Evolutionary conservation across 64 coral and sea anemone genomes (phyloP), one percentile per base, ranked within the genome.

Genomic region (Pocillopora damicornis): DNA sequence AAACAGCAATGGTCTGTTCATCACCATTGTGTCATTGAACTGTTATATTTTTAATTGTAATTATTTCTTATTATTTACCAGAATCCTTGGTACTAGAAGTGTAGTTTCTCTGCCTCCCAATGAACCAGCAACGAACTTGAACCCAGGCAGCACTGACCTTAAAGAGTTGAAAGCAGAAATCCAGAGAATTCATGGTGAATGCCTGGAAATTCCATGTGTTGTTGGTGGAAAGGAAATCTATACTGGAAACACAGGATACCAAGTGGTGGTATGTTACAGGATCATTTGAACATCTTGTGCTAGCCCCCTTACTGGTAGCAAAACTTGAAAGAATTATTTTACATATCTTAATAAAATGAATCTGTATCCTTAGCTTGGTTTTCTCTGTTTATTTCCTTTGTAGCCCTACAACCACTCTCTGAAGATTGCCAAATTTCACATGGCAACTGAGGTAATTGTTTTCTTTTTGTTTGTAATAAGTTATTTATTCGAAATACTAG

Each of bases 171-270:
- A 93, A 23, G 61, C 92, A 51, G 97, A 91, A 67, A 91, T 99
- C 5, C 67, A 95, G 63, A 95, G 89, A 63, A 64, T 99, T 18
- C 83, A 95, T 35, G 79, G 61, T 79, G 93, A 99, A 64, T 92
- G 86, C 2, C 17, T 95, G 58, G 97, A 99, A 88, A 84, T 99
- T 30, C 97, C 97, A 0, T 94, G 93, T 76, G 87, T 99, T 76
- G 79, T 89, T 99, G 97, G 97, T 73, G 97, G 93, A 75, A 91
- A 95, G 59, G 89, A 93, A 56, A 37, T 99, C 13, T 95, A 37
- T 37, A 99, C 90, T 76, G 97, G 93, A 17, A 95, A 89, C 35
- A 64, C 77, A 60, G 64, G 35, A 67, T 99, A 95, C 75, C 93
- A 95, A 91, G 73, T 95, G 65, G 88, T 90, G 22, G 97, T 99